phyloP scores from a whole-genome alignment of 2,797 vertebrate genomes.

The Nannoperca obscura region DNA sequence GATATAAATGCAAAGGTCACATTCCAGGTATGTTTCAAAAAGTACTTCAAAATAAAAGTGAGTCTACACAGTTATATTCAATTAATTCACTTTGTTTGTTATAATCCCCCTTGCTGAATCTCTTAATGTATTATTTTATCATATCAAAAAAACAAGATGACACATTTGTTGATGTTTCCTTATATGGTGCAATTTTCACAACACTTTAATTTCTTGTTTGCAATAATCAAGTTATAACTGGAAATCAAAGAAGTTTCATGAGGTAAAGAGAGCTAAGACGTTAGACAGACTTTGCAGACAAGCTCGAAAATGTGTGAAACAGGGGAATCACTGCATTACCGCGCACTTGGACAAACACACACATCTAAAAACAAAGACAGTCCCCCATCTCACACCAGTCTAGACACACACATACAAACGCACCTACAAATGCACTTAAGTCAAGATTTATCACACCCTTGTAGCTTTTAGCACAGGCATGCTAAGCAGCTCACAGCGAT shows the following conservation, averaged over 20 bases:
- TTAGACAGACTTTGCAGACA: slow-evolving; percentile 62
- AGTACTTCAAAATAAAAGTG: neutral
- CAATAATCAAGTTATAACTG: slow-evolving; percentile 10
- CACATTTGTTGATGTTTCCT: neutral
- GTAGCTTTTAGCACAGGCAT: slow-evolving; percentile 83
- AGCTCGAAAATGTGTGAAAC: slow-evolving; percentile 72
- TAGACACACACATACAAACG: slow-evolving; percentile 59
- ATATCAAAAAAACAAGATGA: neutral
- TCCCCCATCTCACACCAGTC: slow-evolving; percentile 60
- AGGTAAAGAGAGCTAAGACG: slow-evolving; percentile 50
- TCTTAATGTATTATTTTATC: neutral
- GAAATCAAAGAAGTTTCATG: slow-evolving; percentile 43
- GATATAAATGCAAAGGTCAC: neutral
- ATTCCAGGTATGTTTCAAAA: neutral
- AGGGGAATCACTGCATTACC: slow-evolving; percentile 74
- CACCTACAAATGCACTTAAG: slow-evolving; percentile 73
- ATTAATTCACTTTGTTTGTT: neutral
- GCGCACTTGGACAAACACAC: slow-evolving; percentile 60
- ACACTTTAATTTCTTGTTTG: neutral
- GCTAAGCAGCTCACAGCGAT: slow-evolving; percentile 65
- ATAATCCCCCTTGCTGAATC: neutral
- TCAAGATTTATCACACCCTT: slow-evolving; percentile 76
- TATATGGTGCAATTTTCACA: neutral
- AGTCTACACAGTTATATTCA: slow-evolving; percentile 2
- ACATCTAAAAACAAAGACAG: slow-evolving; percentile 34